These are phyloP conservation scores for Tupaia tana DNA, from an alignment of 2,113 vertebrate genomes.

Conservation along the genomic window DNA sequence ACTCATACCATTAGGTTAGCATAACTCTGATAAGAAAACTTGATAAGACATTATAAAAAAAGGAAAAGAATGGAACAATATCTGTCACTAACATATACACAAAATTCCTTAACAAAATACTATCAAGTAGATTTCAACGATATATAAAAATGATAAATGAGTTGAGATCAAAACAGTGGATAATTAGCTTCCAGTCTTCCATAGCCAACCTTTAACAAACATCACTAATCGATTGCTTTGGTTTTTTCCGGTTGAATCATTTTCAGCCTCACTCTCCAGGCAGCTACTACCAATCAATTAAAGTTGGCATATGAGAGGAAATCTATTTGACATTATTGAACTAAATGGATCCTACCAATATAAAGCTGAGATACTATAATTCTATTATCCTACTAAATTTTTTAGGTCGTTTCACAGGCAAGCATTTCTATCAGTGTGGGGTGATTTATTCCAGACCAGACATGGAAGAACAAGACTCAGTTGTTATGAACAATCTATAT, in stretches of 20 bases:
- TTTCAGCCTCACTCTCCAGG: slow-evolving; percentile 26
- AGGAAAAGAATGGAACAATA: neutral
- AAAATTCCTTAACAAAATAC: slow-evolving; percentile 32
- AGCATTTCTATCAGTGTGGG: neutral
- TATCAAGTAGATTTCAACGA: slow-evolving; percentile 15
- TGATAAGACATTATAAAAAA: neutral
- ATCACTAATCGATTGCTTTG: slow-evolving; percentile 46
- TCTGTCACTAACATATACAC: neutral
- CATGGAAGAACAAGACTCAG: neutral
- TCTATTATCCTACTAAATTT: slow-evolving; percentile 33
- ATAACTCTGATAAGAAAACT: slow-evolving; percentile 17
- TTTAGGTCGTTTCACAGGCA: neutral
- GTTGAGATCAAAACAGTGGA: neutral
- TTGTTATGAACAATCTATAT: slow-evolving; percentile 15
- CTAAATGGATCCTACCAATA: slow-evolving; percentile 34
- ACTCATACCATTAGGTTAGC: neutral
- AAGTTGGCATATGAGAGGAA: slow-evolving; percentile 28
- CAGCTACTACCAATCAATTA: neutral
- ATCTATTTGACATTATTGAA: slow-evolving; percentile 51
- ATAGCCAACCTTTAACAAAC: neutral
- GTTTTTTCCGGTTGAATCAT: slow-evolving; percentile 3
- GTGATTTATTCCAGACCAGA: slow-evolving; percentile 18
- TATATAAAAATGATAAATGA: neutral
- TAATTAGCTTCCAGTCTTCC: neutral
- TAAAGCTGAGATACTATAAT: neutral